Evolutionary conservation across 2,797 vertebrate species (phyloP).

Genomic region (Channallabes apus): DNA sequence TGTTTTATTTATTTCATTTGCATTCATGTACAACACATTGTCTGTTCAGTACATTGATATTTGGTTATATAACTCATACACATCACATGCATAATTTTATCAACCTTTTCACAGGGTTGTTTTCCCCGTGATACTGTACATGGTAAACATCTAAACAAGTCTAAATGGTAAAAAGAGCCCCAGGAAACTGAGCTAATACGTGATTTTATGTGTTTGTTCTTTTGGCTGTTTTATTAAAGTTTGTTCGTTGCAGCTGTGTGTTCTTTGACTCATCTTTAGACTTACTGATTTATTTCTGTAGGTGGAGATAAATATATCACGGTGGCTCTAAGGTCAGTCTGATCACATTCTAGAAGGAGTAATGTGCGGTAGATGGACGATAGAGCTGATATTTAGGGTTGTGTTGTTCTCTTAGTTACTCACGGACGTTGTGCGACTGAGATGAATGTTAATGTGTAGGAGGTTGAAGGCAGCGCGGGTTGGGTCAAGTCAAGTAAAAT

Average conservation of each 20-base stretch:
- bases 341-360: neutral
- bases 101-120: neutral
- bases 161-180: slow-evolving; percentile 35
- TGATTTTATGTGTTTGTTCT: slow-evolving; percentile 2
- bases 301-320: slow-evolving; percentile 34
- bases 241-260: slow-evolving; percentile 24
- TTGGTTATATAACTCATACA: neutral
- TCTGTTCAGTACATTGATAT: neutral
- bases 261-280: slow-evolving; percentile 1
- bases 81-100: neutral
- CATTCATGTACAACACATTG: neutral
- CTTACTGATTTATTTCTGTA: neutral
- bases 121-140: neutral
- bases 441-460: slow-evolving; percentile 40
- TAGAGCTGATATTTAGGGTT: neutral
- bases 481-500: slow-evolving; percentile 5
- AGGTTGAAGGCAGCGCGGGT: slow-evolving; percentile 20
- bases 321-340: neutral
- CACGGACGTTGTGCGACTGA: slow-evolving; percentile 22
- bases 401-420: slow-evolving; percentile 14
- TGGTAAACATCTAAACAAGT: slow-evolving; percentile 10
- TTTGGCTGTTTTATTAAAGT: slow-evolving; percentile 34
- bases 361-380: neutral
- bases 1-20: neutral
- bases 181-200: slow-evolving; percentile 1